Evolutionary conservation across 2,888 invertebrate genomes (phyloP), one percentile per base, ranked within the genome.

Genomic region (Orchestes rusci): DNA sequence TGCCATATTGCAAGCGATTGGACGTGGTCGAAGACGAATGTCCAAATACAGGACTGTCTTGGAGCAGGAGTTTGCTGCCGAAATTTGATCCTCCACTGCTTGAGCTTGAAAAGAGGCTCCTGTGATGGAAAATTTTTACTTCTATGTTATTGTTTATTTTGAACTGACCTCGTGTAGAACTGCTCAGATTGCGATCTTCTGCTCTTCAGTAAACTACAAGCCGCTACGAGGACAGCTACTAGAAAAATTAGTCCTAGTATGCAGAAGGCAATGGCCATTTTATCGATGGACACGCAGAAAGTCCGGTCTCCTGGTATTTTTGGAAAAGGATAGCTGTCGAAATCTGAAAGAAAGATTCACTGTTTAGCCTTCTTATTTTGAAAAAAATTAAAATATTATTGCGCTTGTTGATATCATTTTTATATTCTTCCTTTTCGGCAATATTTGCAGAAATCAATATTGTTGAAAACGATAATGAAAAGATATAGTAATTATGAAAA

Each of bases 261-360:
- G 59, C 83, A 82, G 60, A 86, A 84, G 0, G 84, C 79, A 37
- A 84, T 70, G 8, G 85, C 84, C 75, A 86, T 76, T 70, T 82
- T 83, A 4, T 84, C 82, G 12, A 84, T 80, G 7, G 84, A 84
- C 51, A 86, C 71, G 60, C 86, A 86, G 35, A 85, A 75, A 3
- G 77, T 77, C 54, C 75, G 73, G 59, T 79, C 79, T 43, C 76
- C 76, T 2, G 77, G 76, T 19, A 67, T 59, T 46, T 62, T 58
- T 10, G 61, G 56, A 42, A 65, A 66, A 8, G 63, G 58, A 31
- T 57, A 59, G 3, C 52, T 52, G 28, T 56, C 51, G 30, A 56
- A 54, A 39, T 55, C 61, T 62, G 53, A 17, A 57, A 58, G 35
- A 47, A 44, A 40, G 13, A n/a, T n/a, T n/a, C n/a, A n/a, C n/a